These are phyloP conservation scores for Sinosuthora webbiana DNA, from an alignment of 2,113 vertebrate genomes.

Conservation along the genomic window DNA sequence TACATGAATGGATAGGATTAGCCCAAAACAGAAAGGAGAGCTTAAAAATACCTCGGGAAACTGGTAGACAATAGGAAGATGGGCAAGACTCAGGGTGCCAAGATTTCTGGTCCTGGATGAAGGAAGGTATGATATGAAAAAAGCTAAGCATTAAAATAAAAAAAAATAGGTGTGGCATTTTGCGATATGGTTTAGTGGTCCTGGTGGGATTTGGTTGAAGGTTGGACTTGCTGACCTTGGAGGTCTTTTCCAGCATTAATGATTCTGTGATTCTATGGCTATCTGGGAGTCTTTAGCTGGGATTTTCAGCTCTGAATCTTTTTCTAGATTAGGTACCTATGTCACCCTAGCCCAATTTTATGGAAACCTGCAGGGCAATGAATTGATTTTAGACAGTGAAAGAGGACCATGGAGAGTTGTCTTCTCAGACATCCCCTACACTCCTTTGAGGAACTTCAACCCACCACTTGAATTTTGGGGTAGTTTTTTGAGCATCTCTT, in stretches of 20 bases:
- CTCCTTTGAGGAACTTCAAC: not conserved
- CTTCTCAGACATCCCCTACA: not conserved
- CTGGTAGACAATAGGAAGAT: not conserved
- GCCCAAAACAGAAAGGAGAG: not conserved
- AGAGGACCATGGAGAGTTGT: fast-evolving
- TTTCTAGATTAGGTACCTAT: not conserved
- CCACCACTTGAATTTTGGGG: not conserved
- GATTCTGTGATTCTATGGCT: not conserved
- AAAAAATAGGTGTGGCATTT: not conserved
- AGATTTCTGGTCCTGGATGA: not conserved
- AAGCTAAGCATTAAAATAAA: not conserved
- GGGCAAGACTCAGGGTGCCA: not conserved
- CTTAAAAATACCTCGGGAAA: not conserved
- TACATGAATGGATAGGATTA: not conserved
- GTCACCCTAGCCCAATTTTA: not conserved
- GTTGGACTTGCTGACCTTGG: not conserved
- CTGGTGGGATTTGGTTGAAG: not conserved
- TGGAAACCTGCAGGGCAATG: not conserved
- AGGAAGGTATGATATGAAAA: not conserved
- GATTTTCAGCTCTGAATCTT: not conserved
- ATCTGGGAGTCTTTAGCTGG: not conserved
- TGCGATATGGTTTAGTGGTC: fast-evolving
- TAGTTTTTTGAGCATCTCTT: not conserved
- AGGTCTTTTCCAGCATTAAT: not conserved
- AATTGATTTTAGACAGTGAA: not conserved